Conservation (phyloP, 2,797 vertebrate genomes). For the Pelodytes ibericus region DNA sequence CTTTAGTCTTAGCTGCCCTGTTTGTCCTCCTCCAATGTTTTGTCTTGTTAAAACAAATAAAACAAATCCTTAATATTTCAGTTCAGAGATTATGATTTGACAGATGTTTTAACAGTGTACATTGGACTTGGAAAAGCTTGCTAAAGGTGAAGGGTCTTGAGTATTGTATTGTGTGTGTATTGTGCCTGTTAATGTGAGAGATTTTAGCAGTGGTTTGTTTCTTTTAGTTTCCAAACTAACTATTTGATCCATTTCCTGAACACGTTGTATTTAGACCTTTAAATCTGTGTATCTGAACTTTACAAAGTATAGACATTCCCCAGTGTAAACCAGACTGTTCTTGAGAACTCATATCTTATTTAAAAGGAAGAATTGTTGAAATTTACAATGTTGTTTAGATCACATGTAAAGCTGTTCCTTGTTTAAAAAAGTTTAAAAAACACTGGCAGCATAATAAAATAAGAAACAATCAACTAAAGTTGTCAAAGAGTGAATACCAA, state of each 20-base stretch:
- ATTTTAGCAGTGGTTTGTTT: conserved; percentile 36
- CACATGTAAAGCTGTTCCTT: conserved; percentile 16
- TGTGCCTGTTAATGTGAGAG: conserved; percentile 22
- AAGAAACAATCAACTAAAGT: too few species aligned
- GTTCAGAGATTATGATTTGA: too few species aligned
- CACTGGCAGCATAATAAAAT: too few species aligned
- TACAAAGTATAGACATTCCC: conserved; percentile 29
- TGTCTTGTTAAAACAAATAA: too few species aligned
- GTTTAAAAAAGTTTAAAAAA: too few species aligned
- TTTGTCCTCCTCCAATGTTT: too few species aligned
- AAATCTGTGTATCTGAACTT: conserved; percentile 20
- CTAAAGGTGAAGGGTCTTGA: conserved; percentile 33
- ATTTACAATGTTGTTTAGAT: conserved; percentile 12
- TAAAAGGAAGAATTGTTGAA: conserved; percentile 20
- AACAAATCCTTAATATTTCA: too few species aligned
- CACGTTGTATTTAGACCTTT: conserved; percentile 26
- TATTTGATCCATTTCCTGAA: conserved; percentile 35
- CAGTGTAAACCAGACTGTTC: conserved; percentile 21
- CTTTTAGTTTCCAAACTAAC: conserved; percentile 17
- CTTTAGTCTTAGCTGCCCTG: too few species aligned
- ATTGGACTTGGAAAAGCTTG: conserved; percentile 5
- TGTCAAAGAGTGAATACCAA: too few species aligned
- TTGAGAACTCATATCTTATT: conserved; percentile 27
- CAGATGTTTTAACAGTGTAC: too few species aligned
- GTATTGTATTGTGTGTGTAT: not conserved